Evolutionary conservation across 1,140 invertebrate species (phyloP).

Genomic region (Popillia japonica): DNA sequence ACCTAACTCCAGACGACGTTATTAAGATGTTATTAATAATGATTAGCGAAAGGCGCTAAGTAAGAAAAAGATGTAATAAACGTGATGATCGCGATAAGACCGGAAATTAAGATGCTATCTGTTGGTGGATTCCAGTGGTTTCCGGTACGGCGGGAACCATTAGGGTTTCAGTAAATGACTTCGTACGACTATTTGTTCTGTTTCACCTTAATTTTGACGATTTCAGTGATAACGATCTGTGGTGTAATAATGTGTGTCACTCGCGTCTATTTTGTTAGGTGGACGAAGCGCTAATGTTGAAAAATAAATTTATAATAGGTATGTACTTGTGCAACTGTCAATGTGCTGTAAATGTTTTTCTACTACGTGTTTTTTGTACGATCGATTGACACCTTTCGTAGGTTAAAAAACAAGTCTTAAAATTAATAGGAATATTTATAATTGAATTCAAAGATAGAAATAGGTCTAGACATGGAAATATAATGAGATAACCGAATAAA

Average conservation of each 20-base stretch:
- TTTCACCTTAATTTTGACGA: conserved; percentile 18
- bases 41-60: conserved; percentile 2
- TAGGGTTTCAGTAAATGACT: conserved; percentile 13
- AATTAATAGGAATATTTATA: too few species aligned
- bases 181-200: conserved; percentile 9
- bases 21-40: conserved; percentile 16
- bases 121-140: neutral
- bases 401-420: too few species aligned
- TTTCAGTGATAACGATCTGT: neutral
- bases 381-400: too few species aligned
- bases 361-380: too few species aligned
- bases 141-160: conserved; percentile 4
- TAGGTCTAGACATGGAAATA: too few species aligned
- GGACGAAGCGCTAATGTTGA: neutral
- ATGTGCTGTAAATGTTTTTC: neutral
- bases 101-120: conserved; percentile 14
- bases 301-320: neutral
- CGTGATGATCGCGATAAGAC: conserved; percentile 13
- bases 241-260: neutral
- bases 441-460: too few species aligned
- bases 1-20: neutral
- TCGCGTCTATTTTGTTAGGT: neutral
- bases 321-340: neutral
- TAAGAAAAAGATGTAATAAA: conserved; percentile 20
- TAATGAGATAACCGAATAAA: too few species aligned